Evolutionary conservation across 1,140 invertebrate species (phyloP).

Genomic region (Drosophila tristis): DNA sequence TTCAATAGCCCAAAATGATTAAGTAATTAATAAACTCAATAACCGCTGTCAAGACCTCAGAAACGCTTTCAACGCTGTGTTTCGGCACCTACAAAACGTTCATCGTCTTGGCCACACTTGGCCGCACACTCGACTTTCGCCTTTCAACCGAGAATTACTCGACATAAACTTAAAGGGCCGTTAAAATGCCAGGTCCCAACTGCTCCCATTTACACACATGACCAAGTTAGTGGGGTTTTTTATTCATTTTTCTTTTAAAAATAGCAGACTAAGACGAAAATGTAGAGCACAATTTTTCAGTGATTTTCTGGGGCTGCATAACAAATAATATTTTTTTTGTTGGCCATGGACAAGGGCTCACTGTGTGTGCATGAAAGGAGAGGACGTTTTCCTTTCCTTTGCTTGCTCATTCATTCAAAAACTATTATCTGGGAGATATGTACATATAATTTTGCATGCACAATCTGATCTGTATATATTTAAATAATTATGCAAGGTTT

Average conservation of each 20-base stretch:
- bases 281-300: constrained; percentile 24
- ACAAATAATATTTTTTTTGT: constrained; percentile 18
- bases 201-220: constrained; percentile 68
- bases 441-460: constrained; percentile 8
- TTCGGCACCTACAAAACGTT: constrained; percentile 23
- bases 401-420: constrained; percentile 39
- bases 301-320: constrained; percentile 16
- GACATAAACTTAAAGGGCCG: constrained; percentile 75
- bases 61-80: constrained; percentile 14
- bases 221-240: constrained; percentile 57
- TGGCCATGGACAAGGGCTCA: constrained; percentile 42
- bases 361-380: constrained; percentile 46
- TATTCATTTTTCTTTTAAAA: constrained; percentile 39
- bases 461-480: constrained; percentile 22
- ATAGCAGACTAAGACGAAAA: constrained; percentile 13
- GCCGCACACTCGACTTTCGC: constrained; percentile 38
- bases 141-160: constrained; percentile 61
- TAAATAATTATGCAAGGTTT: constrained; percentile 12
- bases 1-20: constrained; percentile 35
- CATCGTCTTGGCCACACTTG: constrained; percentile 43
- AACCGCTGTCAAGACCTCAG: constrained; percentile 7
- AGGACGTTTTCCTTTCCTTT: constrained; percentile 27
- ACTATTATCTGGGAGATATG: neutral
- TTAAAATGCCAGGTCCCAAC: constrained; percentile 70
- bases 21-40: constrained; percentile 54